A percentile compares a stretch with the other conserved stretches of the same genome.
phyloP scores from a whole-genome alignment of 2,888 invertebrate genomes.

The Leucophenga maculata region DNA sequence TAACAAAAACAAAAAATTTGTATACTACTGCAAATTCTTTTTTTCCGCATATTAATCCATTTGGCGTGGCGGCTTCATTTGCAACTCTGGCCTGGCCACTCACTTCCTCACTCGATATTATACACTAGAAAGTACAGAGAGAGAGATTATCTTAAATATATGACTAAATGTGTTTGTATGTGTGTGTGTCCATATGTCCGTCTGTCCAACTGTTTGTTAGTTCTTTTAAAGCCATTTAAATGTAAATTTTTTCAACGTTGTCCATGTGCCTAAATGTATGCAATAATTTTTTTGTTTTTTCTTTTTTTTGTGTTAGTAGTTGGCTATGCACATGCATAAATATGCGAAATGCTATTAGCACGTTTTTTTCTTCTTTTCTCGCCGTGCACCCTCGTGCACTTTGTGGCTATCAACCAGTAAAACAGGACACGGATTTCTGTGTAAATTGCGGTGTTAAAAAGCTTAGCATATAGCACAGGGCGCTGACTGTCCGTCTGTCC shows the following conservation, averaged over 20 bases:
- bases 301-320: conserved; percentile 29
- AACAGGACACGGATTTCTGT: conserved; percentile 29
- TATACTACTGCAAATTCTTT: neutral
- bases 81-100: neutral
- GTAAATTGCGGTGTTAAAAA: conserved; percentile 56
- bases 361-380: conserved; percentile 20
- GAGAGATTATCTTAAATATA: neutral
- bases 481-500: neutral
- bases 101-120: no score
- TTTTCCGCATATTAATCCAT: conserved; percentile 9
- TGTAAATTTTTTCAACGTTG: conserved; percentile 53
- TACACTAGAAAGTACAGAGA: no score
- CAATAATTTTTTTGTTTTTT: conserved; percentile 41
- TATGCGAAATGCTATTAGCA: conserved; percentile 44
- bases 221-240: conserved; percentile 55
- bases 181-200: neutral
- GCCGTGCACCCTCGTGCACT: no score
- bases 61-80: conserved; percentile 16
- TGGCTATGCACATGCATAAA: conserved; percentile 33
- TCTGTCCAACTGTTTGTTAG: conserved; percentile 16
- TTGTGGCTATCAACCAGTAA: no score
- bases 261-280: conserved; percentile 53
- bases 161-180: neutral
- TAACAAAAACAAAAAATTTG: no score
- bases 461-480: conserved; percentile 26